These are phyloP conservation scores for Drosophila pachea DNA, from an alignment of 1,140 invertebrate species.

Conservation along the genomic window DNA sequence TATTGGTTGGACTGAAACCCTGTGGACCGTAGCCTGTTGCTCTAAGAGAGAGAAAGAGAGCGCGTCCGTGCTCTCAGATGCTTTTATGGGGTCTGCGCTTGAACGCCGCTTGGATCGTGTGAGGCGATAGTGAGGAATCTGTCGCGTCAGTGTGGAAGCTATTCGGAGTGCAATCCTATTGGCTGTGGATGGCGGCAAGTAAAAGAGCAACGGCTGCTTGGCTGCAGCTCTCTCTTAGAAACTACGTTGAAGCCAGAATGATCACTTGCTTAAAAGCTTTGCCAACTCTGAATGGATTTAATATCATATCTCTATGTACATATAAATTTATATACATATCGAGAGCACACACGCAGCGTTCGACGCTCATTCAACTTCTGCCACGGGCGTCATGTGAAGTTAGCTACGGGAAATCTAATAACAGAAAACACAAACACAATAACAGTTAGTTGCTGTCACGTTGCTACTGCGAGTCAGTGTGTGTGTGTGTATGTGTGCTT, in stretches of 20 bases:
- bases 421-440: conserved; percentile 59
- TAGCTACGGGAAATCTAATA: conserved; percentile 67
- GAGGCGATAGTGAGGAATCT: no score
- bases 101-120: no score
- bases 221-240: neutral
- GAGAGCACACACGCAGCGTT: neutral
- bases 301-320: conserved; percentile 13
- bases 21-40: no score
- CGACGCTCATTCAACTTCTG: conserved; percentile 5
- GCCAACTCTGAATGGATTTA: conserved; percentile 52
- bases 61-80: no score
- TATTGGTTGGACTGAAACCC: no score
- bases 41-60: no score
- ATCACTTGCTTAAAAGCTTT: neutral
- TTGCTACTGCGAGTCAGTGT: conserved; percentile 12
- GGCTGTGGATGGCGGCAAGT: no score
- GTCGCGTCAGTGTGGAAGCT: no score
- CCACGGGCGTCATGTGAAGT: conserved; percentile 54
- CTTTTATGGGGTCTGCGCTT: no score
- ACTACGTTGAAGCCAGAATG: neutral
- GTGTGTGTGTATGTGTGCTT: conserved; percentile 4
- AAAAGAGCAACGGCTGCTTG: no score
- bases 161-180: no score
- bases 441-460: conserved; percentile 41
- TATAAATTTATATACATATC: neutral